A percentile compares a stretch with the other conserved stretches of the same genome.
Conservation (phyloP, 2,797 vertebrate genomes). For the Neoniphon sammara region DNA sequence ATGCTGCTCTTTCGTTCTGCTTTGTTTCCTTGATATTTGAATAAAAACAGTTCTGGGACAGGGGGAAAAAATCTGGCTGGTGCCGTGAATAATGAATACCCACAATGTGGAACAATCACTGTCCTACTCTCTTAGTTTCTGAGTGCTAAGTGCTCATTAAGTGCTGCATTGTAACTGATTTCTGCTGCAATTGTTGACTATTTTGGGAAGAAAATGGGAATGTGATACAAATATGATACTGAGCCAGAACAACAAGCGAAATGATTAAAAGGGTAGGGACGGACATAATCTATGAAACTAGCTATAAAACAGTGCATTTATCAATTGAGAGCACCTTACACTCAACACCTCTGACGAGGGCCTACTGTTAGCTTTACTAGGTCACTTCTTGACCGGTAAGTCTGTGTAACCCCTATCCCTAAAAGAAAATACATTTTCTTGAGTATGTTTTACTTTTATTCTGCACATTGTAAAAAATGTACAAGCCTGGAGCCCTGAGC, state of each 20-base stretch:
- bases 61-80: neutral
- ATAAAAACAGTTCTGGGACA: neutral
- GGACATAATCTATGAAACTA: neutral
- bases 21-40: neutral
- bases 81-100: constrained; percentile 38
- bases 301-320: neutral
- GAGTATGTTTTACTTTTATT: neutral
- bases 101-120: constrained; percentile 19
- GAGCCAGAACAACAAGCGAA: neutral
- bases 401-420: neutral
- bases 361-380: neutral
- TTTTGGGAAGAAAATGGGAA: constrained; percentile 9
- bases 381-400: neutral
- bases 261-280: neutral
- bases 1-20: neutral
- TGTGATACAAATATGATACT: constrained; percentile 1
- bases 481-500: neutral
- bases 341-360: too few species aligned
- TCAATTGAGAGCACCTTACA: too few species aligned
- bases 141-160: constrained; percentile 25
- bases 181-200: neutral
- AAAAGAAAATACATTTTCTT: constrained; percentile 3
- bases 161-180: neutral
- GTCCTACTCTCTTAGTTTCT: constrained; percentile 3
- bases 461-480: neutral